A percentile compares a stretch with the other conserved stretches of the same genome.
These are phyloP conservation scores for Alfaro cultratus DNA, from an alignment of 2,797 vertebrate genomes.

Conservation along the genomic window DNA sequence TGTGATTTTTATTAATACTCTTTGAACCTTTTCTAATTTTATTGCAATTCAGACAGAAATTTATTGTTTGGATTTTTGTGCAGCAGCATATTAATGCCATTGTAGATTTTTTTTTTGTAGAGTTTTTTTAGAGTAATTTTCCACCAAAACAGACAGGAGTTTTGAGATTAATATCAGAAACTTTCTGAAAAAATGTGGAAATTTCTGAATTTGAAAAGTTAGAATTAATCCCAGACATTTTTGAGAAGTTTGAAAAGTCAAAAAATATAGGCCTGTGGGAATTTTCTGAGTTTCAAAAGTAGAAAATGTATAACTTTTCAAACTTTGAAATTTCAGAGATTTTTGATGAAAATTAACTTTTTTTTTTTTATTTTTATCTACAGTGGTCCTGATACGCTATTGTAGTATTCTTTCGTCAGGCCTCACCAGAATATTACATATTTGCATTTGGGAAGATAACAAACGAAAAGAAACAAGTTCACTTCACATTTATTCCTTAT, in stretches of 20 bases:
- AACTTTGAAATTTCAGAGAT: no score
- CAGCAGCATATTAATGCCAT: neutral
- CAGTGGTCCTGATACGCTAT: no score
- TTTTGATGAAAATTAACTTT: no score
- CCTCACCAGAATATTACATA: neutral
- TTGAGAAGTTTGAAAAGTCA: no score
- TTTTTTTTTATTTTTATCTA: no score
- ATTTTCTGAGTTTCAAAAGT: neutral
- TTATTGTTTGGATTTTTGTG: neutral
- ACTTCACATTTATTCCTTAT: neutral
- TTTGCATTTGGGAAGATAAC: neutral
- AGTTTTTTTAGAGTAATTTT: neutral
- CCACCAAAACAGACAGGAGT: no score
- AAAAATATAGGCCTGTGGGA: no score
- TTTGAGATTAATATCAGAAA: no score
- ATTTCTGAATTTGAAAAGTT: no score
- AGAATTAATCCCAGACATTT: no score
- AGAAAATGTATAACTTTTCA: no score
- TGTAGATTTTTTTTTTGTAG: neutral
- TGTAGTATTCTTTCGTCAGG: neutral
- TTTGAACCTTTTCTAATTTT: neutral
- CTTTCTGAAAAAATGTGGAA: no score
- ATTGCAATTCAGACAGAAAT: neutral
- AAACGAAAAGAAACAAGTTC: neutral
- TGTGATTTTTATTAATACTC: neutral